Conservation (phyloP, 2,888 invertebrate genomes). For the Mimas tiliae region DNA sequence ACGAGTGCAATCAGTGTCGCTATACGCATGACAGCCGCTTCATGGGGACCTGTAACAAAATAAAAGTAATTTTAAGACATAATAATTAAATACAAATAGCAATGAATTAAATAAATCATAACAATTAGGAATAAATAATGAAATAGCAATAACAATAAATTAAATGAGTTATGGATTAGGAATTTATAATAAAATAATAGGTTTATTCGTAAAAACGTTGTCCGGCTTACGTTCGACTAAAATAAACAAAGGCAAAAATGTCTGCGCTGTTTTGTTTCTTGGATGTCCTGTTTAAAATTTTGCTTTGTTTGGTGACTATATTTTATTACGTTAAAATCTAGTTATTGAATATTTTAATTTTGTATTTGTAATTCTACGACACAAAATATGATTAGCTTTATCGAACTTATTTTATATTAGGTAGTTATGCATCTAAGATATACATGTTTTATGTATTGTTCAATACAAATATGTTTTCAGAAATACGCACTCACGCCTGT, state of each 20-base stretch:
- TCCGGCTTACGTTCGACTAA: not conserved
- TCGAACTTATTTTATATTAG: too few relatives aligned
- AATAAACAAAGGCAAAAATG: not conserved
- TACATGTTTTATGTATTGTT: too few relatives aligned
- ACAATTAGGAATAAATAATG: too few relatives aligned
- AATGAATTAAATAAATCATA: too few relatives aligned
- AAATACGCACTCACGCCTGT: too few relatives aligned
- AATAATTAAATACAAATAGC: not conserved
- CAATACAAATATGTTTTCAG: too few relatives aligned
- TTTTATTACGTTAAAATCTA: not conserved
- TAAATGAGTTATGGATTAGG: not conserved
- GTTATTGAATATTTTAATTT: too few relatives aligned
- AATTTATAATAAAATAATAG: not conserved
- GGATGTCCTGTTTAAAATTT: not conserved
- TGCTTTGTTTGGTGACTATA: not conserved
- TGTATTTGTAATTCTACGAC: not conserved
- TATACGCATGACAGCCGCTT: slow-evolving; percentile 82
- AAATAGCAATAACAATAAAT: too few relatives aligned
- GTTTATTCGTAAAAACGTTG: not conserved
- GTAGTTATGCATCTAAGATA: too few relatives aligned
- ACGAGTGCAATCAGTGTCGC: slow-evolving; percentile 82
- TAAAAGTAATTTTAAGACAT: slow-evolving; percentile 31
- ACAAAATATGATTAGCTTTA: not conserved
- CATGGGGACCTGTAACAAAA: slow-evolving; percentile 76
- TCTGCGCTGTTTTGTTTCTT: not conserved